Evolutionary conservation across 2,113 vertebrate species (phyloP), one percentile per base, ranked within the genome.

Genomic region (Melanotaenia duboulayi): DNA sequence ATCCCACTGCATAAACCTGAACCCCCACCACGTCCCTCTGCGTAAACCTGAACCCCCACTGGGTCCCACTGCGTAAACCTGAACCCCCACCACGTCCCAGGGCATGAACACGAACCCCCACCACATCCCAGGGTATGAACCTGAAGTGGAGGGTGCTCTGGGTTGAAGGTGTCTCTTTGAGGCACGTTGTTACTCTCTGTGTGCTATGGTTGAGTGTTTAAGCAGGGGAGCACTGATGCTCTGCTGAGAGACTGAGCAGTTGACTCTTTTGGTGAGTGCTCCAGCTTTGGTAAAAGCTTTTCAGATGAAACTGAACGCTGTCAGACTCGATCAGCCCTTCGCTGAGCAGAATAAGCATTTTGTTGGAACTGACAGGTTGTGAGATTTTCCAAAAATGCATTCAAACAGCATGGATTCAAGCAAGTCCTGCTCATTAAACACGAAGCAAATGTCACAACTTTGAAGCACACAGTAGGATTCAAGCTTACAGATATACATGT

Each of bases 141-240:
- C 84, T 75, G 78, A 84, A 73, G 83, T 81, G 23, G 2, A 54
- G 80, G 87, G 85, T 81, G 82, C 81, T 72, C 85, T 25, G 50
- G 52, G 80, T 39, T 68, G 78, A 71, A 66, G 69, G 0, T 62
- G 46, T 50, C 54, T 77, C 81, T 80, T 52, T 73, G 54, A 78
- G 77, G 39, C 70, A 70, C 71, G 85, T 82, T 22, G 60, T 79
- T 68, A 40, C 52, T 49, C 59, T 35, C 65, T 4, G 65, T 51
- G 70, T 54, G 67, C 63, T 14, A 1, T 5, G 44, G 28, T 59
- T 76, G 88, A 90, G 85, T 90, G 71, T 61, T 63, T 55, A 84
- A 84, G 57, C 37, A 86, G 87, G 59, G 46, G 23, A 42, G 25
- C 28, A 50, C 20, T 56, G 72, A 63, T 69, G 83, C 65, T 40